Evolutionary conservation across 1,140 invertebrate species (phyloP).

Genomic region (Homarus americanus): DNA sequence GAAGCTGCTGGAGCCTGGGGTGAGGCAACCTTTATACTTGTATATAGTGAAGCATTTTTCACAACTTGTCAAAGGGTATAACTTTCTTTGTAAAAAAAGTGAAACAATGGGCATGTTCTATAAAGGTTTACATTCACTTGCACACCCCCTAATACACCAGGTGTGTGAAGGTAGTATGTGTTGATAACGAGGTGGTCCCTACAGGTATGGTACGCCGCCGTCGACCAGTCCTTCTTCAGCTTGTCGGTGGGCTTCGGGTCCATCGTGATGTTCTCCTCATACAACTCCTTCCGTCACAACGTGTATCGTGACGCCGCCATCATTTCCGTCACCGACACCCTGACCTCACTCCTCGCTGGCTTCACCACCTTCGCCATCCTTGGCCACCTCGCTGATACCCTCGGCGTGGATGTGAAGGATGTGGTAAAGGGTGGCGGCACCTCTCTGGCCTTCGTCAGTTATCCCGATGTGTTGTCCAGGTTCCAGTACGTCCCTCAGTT

Average conservation of each 20-base stretch:
- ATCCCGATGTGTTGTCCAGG: constrained; percentile 92
- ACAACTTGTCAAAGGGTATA: too few relatives aligned
- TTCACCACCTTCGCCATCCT: constrained; percentile 92
- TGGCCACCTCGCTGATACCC: constrained; percentile 77
- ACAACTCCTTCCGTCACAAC: constrained; percentile 87
- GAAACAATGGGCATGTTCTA: too few relatives aligned
- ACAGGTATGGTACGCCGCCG: constrained; percentile 90
- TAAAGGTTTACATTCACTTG: too few relatives aligned
- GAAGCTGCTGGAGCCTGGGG: constrained; percentile 83
- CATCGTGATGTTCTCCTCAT: constrained; percentile 89
- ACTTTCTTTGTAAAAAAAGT: too few relatives aligned
- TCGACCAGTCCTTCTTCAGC: constrained; percentile 92
- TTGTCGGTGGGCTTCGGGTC: constrained; percentile 88
- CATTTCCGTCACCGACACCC: constrained; percentile 80
- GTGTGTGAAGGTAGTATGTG: too few relatives aligned
- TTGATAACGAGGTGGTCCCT: too few relatives aligned
- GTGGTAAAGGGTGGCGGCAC: constrained; percentile 84
- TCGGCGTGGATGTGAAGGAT: constrained; percentile 81
- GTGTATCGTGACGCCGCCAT: constrained; percentile 79
- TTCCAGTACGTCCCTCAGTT: constrained; percentile 85
- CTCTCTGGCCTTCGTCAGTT: constrained; percentile 88
- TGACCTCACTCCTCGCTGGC: constrained; percentile 85
- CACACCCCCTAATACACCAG: too few relatives aligned
- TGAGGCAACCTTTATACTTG: constrained; percentile 75
- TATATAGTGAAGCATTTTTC: too few relatives aligned